Conservation (phyloP, 2,888 invertebrate species). For the Myopa testacea region DNA sequence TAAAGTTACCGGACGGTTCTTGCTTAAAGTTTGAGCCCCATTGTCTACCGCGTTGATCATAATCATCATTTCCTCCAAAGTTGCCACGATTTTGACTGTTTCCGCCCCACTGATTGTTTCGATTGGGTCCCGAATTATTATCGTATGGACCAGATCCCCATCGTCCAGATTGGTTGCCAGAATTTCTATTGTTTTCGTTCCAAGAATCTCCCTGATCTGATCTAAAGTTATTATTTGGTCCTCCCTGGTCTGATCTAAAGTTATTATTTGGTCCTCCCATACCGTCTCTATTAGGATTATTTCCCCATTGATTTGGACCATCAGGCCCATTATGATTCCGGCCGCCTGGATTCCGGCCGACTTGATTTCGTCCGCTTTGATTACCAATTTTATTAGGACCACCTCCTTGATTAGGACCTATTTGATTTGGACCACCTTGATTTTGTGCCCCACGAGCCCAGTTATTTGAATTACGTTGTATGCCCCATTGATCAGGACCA, state of each 20-base stretch:
- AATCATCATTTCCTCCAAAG: conserved; percentile 33
- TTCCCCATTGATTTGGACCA: conserved; percentile 26
- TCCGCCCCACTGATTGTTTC: conserved; percentile 22
- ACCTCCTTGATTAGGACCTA: conserved; percentile 30
- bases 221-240: conserved; percentile 8
- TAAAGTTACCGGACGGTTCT: conserved; percentile 5
- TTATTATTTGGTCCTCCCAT: conserved; percentile 34
- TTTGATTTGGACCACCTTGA: background rate
- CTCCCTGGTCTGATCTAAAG: conserved; percentile 36
- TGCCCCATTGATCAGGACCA: conserved; percentile 1
- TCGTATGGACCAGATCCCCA: conserved; percentile 39
- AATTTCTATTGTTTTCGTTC: conserved; percentile 38
- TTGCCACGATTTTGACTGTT: conserved; percentile 38
- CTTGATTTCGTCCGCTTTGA: conserved; percentile 25
- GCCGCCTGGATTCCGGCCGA: conserved; percentile 21
- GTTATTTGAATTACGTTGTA: conserved; percentile 6
- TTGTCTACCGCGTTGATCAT: conserved; percentile 21
- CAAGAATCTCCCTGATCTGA: background rate
- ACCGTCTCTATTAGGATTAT: conserved; percentile 17
- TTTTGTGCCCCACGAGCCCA: conserved; percentile 8
- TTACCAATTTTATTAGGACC: conserved; percentile 37
- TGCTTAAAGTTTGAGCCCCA: conserved; percentile 15
- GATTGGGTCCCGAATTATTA: conserved; percentile 38
- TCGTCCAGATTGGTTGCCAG: conserved; percentile 24
- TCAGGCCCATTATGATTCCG: conserved; percentile 23